Evolutionary conservation across 2,113 vertebrate species (phyloP), one percentile per base, ranked within the genome.

Genomic region (Helogale parvula): DNA sequence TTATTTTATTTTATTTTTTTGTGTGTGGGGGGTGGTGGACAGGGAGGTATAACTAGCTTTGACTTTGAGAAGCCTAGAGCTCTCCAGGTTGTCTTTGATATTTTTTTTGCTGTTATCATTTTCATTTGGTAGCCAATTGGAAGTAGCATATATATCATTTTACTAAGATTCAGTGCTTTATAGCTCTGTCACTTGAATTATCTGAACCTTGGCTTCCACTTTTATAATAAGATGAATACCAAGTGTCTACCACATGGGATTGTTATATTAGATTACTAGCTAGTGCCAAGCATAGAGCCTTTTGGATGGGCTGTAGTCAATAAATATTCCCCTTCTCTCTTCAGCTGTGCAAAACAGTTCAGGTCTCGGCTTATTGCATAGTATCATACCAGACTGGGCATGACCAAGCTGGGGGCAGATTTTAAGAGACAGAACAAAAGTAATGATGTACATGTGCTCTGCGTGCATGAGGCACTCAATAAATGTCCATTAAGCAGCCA

Each of bases 131-230:
- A 86, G 31, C 54, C 38, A 86, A 33, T 91, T 69, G 68, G 38
- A 77, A 82, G 33, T 4, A 60, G 33, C 29, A n/a, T 57, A 23
- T 50, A 8, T 57, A 19, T 41, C 33, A 89, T 35, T 79, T 94
- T 68, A 77, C 60, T 65, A 92, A 90, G 63, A 90, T 88, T 12
- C 66, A 23, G 65, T 88, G 31, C 35, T 84, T 91, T 87, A 16
- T 33, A 63, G 3, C 5, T 71, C 21, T 60, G 68, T 86, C 17
- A 19, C 12, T 3, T 95, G 38, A 93, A 11, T 23, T 23, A 45
- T 14, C 23, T 72, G 63, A 83, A 1, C 3, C 45, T 87, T 29
- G 15, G 9, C 79, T 81, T 88, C 52, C 4, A 29, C 1, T 88
- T 90, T 72, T 57, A 33, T 25, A 25, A 33, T 25, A 25, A 96